Evolutionary conservation across 2,113 vertebrate genomes (phyloP).

Genomic region (Carassius carassius): DNA sequence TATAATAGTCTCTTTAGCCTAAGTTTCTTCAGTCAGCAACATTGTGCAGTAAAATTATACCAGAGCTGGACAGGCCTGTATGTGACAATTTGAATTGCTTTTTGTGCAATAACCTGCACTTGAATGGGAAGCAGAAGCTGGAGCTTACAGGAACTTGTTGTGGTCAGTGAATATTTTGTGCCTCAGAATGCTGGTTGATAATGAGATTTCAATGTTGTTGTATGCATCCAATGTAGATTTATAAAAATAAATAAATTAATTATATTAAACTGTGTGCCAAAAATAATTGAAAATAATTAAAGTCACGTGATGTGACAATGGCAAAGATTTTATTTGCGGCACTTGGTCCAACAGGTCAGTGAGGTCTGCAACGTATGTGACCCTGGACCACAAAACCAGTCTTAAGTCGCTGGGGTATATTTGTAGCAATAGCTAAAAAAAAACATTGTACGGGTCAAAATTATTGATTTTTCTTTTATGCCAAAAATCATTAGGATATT

Average conservation of each 20-base stretch:
- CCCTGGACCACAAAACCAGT: no score
- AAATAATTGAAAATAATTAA: no score
- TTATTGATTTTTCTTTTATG: no score
- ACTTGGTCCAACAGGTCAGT: not conserved
- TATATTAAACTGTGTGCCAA: conserved; percentile 5
- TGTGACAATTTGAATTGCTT: not conserved
- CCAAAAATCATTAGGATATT: no score
- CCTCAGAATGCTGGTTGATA: conserved; percentile 41
- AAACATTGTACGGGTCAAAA: no score
- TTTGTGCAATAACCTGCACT: conserved; percentile 39
- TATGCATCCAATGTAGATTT: conserved; percentile 19
- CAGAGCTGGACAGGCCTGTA: not conserved
- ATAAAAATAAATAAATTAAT: not conserved
- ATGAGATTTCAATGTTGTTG: conserved; percentile 11
- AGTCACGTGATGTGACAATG: conserved; percentile 1
- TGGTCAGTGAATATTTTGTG: conserved; percentile 20
- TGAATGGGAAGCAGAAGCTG: conserved; percentile 6
- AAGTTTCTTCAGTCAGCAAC: not conserved
- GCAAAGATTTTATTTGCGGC: not conserved
- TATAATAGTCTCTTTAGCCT: not conserved
- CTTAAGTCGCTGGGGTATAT: no score
- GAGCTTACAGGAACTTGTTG: conserved; percentile 13
- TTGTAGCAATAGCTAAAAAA: no score
- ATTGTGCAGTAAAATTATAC: conserved; percentile 5
- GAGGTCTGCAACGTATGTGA: not conserved